Evolutionary conservation across 2,113 vertebrate species (phyloP).

Genomic region (Tricholaema leucomelas): DNA sequence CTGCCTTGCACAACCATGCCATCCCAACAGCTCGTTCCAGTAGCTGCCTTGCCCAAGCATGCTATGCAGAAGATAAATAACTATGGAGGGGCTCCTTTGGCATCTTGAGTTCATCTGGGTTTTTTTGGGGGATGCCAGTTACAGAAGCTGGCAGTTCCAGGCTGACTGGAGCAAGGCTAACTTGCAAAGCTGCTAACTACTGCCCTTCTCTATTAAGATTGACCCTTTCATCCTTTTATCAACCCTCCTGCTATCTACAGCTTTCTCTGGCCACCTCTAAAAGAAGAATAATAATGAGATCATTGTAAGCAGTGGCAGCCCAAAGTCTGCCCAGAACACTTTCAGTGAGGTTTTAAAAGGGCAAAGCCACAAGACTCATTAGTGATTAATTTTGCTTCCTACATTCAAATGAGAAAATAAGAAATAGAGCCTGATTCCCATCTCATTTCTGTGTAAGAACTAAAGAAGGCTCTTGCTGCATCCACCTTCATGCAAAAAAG

Average conservation of each 20-base stretch:
- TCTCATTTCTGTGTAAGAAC: not conserved
- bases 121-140: not conserved
- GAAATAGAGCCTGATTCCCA: too few relatives aligned
- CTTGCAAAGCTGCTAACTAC: not conserved
- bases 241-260: not conserved
- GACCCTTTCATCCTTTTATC: slow-evolving; percentile 14
- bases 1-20: not conserved
- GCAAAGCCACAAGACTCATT: not conserved
- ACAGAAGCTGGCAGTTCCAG: not conserved
- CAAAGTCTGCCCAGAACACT: not conserved
- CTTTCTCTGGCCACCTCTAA: not conserved
- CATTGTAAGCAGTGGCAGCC: not conserved
- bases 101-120: not conserved
- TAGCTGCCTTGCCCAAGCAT: not conserved
- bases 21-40: rapidly evolving
- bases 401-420: not conserved
- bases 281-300: not conserved
- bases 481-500: not conserved
- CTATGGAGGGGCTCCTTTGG: not conserved
- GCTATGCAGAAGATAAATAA: not conserved
- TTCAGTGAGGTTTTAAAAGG: not conserved
- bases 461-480: not conserved
- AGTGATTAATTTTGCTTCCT: not conserved
- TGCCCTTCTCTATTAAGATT: not conserved
- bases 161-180: too few relatives aligned